A percentile compares a stretch with the other conserved stretches of the same genome.
These are phyloP conservation scores for Hemithea aestivaria DNA, from an alignment of 2,888 invertebrate genomes.

Conservation along the genomic window DNA sequence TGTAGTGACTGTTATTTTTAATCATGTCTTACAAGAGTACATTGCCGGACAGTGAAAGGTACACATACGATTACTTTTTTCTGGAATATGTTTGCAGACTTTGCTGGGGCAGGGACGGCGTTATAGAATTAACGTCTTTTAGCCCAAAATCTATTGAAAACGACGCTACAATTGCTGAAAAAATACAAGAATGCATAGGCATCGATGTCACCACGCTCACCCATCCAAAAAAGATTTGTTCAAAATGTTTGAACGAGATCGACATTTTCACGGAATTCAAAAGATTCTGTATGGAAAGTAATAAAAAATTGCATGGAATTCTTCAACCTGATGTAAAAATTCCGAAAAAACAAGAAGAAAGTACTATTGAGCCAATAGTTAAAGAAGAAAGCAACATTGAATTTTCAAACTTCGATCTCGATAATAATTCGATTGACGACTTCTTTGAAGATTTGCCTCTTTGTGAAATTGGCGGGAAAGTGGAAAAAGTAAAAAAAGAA, in stretches of 20 bases:
- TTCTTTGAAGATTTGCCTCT: constrained; percentile 12
- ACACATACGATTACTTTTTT: constrained; percentile 54
- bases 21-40: constrained; percentile 33
- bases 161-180: constrained; percentile 32
- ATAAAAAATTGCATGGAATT: constrained; percentile 45
- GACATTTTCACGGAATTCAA: constrained; percentile 55
- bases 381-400: constrained; percentile 10
- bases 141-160: constrained; percentile 24
- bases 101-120: constrained; percentile 53
- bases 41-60: constrained; percentile 34
- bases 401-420: constrained; percentile 13
- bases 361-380: constrained; percentile 1
- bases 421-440: constrained; percentile 9
- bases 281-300: constrained; percentile 47
- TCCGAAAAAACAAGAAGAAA: constrained; percentile 11
- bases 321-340: constrained; percentile 18
- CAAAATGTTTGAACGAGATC: constrained; percentile 44
- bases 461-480: constrained; percentile 4
- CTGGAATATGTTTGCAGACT: constrained; percentile 55
- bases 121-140: constrained; percentile 33
- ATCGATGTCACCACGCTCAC: constrained; percentile 39
- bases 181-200: constrained; percentile 51
- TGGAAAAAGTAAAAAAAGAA: constrained; percentile 27
- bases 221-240: constrained; percentile 49
- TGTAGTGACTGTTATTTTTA: not conserved